phyloP scores from a whole-genome alignment of 2,797 vertebrate genomes.

The Melanotaenia maccullochi region DNA sequence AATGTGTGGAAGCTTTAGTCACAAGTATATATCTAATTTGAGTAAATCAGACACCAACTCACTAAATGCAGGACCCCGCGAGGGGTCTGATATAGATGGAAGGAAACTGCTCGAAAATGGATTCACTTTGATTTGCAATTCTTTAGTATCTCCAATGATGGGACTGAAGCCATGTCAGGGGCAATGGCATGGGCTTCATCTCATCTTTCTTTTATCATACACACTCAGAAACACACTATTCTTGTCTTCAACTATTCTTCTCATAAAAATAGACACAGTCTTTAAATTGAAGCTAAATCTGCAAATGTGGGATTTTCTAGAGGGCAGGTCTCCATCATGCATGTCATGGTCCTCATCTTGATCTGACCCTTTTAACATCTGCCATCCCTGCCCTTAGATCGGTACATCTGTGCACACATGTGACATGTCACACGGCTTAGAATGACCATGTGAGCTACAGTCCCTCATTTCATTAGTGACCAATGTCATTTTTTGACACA shows the following conservation, averaged over 20 bases:
- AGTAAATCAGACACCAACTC: conserved; percentile 63
- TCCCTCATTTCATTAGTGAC: conserved; percentile 1
- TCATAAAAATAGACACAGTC: conserved; percentile 14
- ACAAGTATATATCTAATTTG: conserved; percentile 75
- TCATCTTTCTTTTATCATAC: conserved; percentile 36
- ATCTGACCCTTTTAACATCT: conserved; percentile 68
- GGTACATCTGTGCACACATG: background rate
- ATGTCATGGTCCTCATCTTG: conserved; percentile 21
- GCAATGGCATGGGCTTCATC: conserved; percentile 18
- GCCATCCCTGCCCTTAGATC: conserved; percentile 38
- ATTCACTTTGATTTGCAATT: conserved; percentile 55
- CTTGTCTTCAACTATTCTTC: conserved; percentile 8
- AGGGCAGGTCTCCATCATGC: conserved; percentile 22
- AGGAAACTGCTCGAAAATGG: conserved; percentile 36
- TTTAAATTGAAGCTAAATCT: conserved; percentile 20
- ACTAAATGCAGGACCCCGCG: conserved; percentile 42
- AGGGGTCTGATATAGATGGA: conserved; percentile 31
- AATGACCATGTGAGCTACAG: conserved; percentile 22
- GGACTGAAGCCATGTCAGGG: conserved; percentile 19
- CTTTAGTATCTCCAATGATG: conserved; percentile 37
- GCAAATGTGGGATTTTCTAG: conserved; percentile 9
- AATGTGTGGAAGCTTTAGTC: conserved; percentile 69
- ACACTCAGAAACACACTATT: conserved; percentile 14
- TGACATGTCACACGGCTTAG: conserved; percentile 37
- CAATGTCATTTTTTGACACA: conserved; percentile 5